Conservation (phyloP, 2,113 vertebrate genomes). For the Ochotona curzoniae region DNA sequence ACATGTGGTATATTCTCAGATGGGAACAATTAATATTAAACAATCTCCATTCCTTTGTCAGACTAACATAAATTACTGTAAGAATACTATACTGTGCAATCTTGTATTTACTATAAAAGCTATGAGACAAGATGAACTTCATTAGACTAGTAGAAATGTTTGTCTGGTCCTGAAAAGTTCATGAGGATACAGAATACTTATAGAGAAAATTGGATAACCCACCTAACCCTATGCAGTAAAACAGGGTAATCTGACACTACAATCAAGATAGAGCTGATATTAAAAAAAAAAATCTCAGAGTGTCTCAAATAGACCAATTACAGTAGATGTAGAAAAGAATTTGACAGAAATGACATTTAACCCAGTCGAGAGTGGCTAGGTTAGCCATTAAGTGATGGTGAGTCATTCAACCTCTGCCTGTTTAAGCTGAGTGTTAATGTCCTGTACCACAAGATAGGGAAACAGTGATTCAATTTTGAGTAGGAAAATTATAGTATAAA, state of each 20-base stretch:
- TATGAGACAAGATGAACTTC: not conserved
- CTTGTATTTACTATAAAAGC: not conserved
- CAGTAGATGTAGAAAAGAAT: not conserved
- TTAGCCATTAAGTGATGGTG: not conserved
- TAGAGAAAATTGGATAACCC: not conserved
- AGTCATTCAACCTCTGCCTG: not conserved
- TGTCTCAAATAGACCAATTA: not conserved
- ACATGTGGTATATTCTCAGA: not conserved
- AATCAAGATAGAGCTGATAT: not conserved
- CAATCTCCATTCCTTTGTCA: not conserved
- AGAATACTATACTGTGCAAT: not conserved
- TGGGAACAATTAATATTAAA: not conserved
- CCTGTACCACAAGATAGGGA: not conserved
- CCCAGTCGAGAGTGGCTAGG: not conserved
- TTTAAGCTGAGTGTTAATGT: not conserved
- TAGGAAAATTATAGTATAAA: not conserved
- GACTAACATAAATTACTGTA: not conserved
- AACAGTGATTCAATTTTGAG: not conserved
- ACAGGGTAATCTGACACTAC: not conserved
- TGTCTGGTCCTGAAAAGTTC: not conserved
- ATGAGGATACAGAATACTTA: not conserved
- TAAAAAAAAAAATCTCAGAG: not conserved
- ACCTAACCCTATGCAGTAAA: not conserved
- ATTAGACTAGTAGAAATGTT: not conserved
- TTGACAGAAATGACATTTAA: not conserved